phyloP scores from a whole-genome alignment of 2,113 vertebrate species.

The Sardina pilchardus region DNA sequence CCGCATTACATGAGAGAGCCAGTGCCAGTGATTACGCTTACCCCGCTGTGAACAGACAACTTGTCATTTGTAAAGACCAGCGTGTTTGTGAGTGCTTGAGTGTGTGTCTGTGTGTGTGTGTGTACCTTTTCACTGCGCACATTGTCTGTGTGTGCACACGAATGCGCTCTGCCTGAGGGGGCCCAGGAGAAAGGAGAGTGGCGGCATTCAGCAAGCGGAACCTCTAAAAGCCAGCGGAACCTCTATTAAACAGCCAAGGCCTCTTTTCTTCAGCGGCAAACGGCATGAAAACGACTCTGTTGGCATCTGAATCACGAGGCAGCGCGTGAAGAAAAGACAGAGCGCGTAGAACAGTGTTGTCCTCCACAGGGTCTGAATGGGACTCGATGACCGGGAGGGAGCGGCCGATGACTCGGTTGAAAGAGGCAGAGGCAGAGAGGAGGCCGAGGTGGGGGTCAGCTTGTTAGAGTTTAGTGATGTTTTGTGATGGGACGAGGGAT shows the following conservation, averaged over 20 bases:
- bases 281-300: not conserved
- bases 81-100: not conserved
- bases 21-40: not conserved
- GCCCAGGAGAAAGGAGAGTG: not conserved
- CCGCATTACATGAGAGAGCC: too few species aligned
- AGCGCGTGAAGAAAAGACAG: not conserved
- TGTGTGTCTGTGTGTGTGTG: not conserved
- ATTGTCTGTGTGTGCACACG: not conserved
- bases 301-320: not conserved
- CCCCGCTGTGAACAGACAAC: not conserved
- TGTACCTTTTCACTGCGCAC: not conserved
- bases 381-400: not conserved
- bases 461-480: too few species aligned
- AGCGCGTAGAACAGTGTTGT: conserved; percentile 18
- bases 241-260: not conserved
- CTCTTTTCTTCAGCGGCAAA: not conserved
- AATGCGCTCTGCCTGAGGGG: not conserved
- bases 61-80: not conserved
- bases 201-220: not conserved
- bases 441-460: not conserved
- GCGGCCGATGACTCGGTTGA: not conserved
- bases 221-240: not conserved
- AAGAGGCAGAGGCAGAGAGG: not conserved
- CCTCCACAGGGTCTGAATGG: conserved; percentile 1
- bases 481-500: too few species aligned